A percentile compares a stretch with the other conserved stretches of the same genome.
phyloP scores from a whole-genome alignment of 2,888 invertebrate species.

The Drepana falcataria region DNA sequence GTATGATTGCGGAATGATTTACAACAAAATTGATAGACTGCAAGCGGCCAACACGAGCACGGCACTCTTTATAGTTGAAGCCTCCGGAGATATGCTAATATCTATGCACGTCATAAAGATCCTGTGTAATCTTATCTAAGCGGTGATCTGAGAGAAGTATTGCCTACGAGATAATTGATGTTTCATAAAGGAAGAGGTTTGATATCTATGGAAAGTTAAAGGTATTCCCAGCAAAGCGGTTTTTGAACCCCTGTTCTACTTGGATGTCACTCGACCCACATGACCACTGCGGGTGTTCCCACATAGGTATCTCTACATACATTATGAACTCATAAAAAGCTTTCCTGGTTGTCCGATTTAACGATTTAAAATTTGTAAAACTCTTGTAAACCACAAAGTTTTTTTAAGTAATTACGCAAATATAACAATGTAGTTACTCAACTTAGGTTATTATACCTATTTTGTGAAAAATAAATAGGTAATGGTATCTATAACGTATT shows the following conservation, averaged over 20 bases:
- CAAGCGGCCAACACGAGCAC: slow-evolving; percentile 16
- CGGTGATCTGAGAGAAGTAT: background rate
- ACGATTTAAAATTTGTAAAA: no score
- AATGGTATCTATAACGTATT: no score
- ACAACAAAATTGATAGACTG: slow-evolving; percentile 30
- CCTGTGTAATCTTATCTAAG: slow-evolving; percentile 1
- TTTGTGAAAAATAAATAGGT: no score
- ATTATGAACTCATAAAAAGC: background rate
- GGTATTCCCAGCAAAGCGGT: background rate
- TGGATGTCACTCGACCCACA: background rate
- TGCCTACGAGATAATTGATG: background rate
- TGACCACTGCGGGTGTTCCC: background rate
- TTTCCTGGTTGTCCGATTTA: no score
- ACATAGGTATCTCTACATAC: background rate
- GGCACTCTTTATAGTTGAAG: background rate
- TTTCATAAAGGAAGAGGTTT: background rate
- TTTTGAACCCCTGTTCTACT: background rate
- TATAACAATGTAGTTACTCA: no score
- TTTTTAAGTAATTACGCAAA: no score
- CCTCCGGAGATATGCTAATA: background rate
- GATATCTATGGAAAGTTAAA: background rate
- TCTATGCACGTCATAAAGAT: background rate
- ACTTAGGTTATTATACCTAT: no score
- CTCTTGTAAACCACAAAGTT: no score
- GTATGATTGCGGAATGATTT: slow-evolving; percentile 47